A percentile compares a stretch with the other conserved stretches of the same genome.
Conservation (phyloP, 2,797 vertebrate genomes). For the Pampus argenteus region DNA sequence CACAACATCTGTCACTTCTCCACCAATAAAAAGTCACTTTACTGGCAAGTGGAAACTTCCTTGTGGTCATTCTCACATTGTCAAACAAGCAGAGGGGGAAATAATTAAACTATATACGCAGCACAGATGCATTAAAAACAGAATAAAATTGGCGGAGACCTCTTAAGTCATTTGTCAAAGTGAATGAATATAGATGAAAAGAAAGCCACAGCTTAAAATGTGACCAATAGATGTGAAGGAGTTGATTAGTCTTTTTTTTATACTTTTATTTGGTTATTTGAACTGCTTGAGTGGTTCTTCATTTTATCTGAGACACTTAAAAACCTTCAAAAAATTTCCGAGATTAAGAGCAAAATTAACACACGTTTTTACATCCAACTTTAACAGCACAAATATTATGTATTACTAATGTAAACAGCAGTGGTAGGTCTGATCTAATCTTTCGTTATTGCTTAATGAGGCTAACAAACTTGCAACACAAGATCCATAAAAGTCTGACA, state of each 20-base stretch:
- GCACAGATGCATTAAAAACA: slow-evolving; percentile 65
- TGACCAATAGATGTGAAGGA: slow-evolving; percentile 47
- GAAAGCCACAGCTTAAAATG: slow-evolving; percentile 57
- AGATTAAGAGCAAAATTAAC: neutral
- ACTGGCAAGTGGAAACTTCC: slow-evolving; percentile 84
- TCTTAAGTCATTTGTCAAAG: slow-evolving; percentile 74
- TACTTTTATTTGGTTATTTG: slow-evolving; percentile 31
- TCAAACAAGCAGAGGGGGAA: slow-evolving; percentile 74
- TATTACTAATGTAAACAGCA: neutral
- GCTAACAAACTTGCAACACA: neutral
- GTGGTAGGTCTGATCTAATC: neutral
- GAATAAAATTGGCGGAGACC: slow-evolving; percentile 60
- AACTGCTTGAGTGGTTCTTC: slow-evolving; percentile 27
- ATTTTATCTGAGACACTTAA: slow-evolving; percentile 15
- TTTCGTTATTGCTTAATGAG: neutral
- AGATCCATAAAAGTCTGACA: neutral
- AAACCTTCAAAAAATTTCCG: neutral
- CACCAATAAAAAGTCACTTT: slow-evolving; percentile 75
- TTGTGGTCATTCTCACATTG: slow-evolving; percentile 79
- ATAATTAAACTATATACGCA: slow-evolving; percentile 75
- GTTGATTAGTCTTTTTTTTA: slow-evolving; percentile 23
- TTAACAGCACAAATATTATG: neutral
- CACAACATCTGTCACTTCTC: slow-evolving; percentile 77
- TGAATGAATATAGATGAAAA: slow-evolving; percentile 70
- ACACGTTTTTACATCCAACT: neutral